phyloP scores from a whole-genome alignment of 2,797 vertebrate species.

The Crenuchus spilurus region DNA sequence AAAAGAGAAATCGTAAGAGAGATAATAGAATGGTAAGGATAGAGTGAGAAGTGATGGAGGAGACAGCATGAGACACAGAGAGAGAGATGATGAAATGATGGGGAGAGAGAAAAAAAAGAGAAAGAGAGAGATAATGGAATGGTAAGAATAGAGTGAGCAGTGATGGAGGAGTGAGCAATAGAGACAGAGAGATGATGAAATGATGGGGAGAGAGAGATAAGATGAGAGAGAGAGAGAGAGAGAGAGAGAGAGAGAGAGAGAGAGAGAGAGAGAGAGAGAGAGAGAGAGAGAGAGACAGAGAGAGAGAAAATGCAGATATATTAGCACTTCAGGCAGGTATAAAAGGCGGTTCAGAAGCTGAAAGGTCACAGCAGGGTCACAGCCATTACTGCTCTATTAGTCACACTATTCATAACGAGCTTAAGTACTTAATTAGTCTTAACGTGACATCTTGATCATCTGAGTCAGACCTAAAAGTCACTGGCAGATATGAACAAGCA shows the following conservation, averaged over 20 bases:
- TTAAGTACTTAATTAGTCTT: background rate
- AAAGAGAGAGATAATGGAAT: background rate
- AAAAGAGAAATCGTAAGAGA: background rate
- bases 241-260: background rate
- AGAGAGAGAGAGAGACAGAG: no score
- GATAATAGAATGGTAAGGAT: no score
- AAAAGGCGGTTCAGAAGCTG: background rate
- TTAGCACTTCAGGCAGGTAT: background rate
- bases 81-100: no score
- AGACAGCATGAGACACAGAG: background rate
- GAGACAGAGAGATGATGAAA: constrained; percentile 39
- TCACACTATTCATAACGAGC: no score
- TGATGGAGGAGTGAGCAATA: no score
- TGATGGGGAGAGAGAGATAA: constrained; percentile 39
- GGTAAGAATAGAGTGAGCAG: no score
- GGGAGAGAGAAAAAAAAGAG: no score
- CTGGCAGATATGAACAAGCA: background rate
- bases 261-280: no score
- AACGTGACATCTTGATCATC: background rate
- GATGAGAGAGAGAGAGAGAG: background rate
- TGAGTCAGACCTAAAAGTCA: background rate
- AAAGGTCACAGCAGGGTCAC: background rate
- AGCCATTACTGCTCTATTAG: no score
- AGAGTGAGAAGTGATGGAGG: no score
- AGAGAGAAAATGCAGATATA: background rate